These are phyloP conservation scores for Chloroceryle aenea DNA, from an alignment of 2,113 vertebrate species.

Conservation along the genomic window DNA sequence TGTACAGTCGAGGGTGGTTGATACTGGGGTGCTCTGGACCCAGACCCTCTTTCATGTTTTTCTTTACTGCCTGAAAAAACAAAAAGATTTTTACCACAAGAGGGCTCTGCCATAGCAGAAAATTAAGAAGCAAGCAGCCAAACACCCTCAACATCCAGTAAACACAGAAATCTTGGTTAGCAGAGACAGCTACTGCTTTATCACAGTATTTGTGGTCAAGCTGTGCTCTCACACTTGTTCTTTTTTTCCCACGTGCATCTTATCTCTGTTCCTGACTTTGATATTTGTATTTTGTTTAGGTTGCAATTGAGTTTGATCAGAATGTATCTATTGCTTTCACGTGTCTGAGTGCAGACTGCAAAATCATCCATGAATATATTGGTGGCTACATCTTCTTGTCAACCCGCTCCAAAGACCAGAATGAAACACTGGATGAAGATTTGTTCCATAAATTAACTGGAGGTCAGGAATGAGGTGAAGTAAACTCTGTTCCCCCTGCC, in stretches of 20 bases:
- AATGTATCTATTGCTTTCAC: slow-evolving; percentile 90
- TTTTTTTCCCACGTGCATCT: background rate
- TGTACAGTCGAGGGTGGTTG: background rate
- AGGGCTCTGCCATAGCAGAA: slow-evolving; percentile 41
- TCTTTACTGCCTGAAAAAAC: background rate
- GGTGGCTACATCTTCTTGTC: slow-evolving; percentile 98
- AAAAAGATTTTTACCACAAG: slow-evolving; percentile 47
- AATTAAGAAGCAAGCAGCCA: background rate
- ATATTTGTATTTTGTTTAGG: slow-evolving; percentile 74
- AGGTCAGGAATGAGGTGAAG: slow-evolving; percentile 86
- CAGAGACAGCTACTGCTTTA: background rate
- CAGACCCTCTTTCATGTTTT: background rate
- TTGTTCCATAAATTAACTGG: slow-evolving; percentile 97
- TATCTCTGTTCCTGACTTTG: background rate
- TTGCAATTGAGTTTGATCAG: slow-evolving; percentile 95
- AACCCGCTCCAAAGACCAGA: slow-evolving; percentile 96
- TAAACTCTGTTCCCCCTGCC: background rate
- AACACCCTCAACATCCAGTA: background rate
- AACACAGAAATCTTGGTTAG: background rate
- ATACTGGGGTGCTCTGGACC: background rate
- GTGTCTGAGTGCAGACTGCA: slow-evolving; percentile 92
- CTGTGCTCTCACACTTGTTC: background rate
- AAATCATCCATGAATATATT: slow-evolving; percentile 94
- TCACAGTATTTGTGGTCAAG: background rate
- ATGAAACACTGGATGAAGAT: slow-evolving; percentile 94